A percentile compares a stretch with the other conserved stretches of the same genome.
Conservation (phyloP, 2,797 vertebrate species). For the Hydrophis major region DNA sequence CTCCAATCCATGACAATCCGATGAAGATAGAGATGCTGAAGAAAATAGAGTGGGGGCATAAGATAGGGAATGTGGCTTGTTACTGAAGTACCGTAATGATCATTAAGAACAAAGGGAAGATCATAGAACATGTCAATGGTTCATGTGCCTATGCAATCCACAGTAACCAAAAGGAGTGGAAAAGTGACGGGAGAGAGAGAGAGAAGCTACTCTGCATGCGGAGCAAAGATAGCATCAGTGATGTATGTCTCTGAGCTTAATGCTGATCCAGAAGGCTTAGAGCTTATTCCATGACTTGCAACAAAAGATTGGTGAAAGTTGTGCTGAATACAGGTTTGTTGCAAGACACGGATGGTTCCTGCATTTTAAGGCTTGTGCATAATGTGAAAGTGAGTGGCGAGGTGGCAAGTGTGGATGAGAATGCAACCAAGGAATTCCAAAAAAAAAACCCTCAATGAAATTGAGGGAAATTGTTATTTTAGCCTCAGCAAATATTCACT, state of each 20-base stretch:
- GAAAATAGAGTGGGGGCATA: background rate
- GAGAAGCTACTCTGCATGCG: background rate
- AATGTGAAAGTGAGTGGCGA: background rate
- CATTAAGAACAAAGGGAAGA: background rate
- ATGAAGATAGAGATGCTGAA: background rate
- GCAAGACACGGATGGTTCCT: background rate
- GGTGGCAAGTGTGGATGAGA: background rate
- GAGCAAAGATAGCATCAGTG: background rate
- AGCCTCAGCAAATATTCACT: background rate
- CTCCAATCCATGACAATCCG: background rate
- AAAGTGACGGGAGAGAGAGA: background rate
- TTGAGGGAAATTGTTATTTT: background rate
- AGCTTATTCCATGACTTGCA: background rate
- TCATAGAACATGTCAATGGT: background rate
- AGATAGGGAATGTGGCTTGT: background rate
- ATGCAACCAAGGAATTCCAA: background rate
- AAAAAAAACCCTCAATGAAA: background rate
- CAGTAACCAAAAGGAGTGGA: background rate
- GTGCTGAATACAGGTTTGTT: background rate
- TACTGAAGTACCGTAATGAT: background rate
- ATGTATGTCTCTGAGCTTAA: background rate
- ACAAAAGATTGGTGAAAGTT: background rate
- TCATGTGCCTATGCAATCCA: background rate
- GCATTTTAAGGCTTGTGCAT: background rate
- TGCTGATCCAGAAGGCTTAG: background rate